Percentiles rank a stretch among this genome's conserved stretches.
Conservation (phyloP, 53 echinoderm and acorn worm species). For the Glandiceps talaboti region DNA sequence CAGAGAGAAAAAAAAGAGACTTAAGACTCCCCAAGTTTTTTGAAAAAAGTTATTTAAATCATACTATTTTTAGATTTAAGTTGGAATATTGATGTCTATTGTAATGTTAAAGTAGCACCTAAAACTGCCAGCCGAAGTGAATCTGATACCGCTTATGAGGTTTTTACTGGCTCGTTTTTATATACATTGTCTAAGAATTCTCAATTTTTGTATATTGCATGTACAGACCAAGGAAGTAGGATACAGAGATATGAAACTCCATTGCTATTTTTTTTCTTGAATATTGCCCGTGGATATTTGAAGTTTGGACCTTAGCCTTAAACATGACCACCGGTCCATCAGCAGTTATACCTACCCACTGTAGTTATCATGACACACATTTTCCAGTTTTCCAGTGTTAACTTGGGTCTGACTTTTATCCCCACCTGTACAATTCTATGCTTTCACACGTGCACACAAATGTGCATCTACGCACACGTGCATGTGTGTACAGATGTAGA, state of each 20-base stretch:
- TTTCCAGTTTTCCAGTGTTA: background rate
- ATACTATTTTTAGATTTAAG: background rate
- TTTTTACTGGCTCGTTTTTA: too few species aligned
- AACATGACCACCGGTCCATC: too few species aligned
- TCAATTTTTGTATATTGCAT: background rate
- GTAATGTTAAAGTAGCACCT: too few species aligned
- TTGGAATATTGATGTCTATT: background rate
- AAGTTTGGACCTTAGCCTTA: too few species aligned
- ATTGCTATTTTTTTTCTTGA: too few species aligned
- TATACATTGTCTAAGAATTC: background rate
- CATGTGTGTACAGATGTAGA: background rate
- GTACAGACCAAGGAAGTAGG: background rate
- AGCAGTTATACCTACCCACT: too few species aligned
- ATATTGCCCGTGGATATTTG: too few species aligned
- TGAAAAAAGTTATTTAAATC: background rate
- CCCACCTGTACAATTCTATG: too few species aligned
- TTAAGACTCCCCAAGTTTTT: background rate
- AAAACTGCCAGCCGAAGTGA: background rate
- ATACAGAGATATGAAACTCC: too few species aligned
- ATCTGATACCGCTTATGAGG: too few species aligned
- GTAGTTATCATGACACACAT: too few species aligned
- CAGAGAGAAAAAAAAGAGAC: background rate
- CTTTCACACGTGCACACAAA: background rate
- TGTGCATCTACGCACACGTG: background rate
- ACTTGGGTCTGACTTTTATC: background rate